A percentile compares a stretch with the other conserved stretches of the same genome.
Conservation (phyloP, 2,888 invertebrate genomes). For the Vannuccia rotundouncinata region DNA sequence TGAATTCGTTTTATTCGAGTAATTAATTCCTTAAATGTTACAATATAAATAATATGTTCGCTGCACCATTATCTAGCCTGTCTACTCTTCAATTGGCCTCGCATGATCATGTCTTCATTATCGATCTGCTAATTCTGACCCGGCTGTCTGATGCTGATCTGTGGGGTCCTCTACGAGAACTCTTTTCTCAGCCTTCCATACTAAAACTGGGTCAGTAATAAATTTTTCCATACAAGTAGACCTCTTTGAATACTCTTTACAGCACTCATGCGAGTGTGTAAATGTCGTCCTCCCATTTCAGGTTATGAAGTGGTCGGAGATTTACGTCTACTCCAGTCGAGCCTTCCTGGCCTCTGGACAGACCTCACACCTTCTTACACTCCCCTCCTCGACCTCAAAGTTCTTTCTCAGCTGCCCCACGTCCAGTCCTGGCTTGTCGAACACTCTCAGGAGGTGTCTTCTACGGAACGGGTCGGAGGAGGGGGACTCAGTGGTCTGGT, state of each 20-base stretch:
- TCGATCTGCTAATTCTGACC: conserved; percentile 68
- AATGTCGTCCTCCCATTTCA: background rate
- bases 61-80: no score
- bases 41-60: no score
- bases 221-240: no score
- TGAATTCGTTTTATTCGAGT: no score
- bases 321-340: background rate
- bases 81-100: conserved; percentile 77
- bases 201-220: background rate
- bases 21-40: no score
- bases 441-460: background rate
- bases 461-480: conserved; percentile 43
- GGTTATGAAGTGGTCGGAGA: background rate
- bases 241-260: no score
- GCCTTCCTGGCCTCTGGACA: background rate
- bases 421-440: background rate
- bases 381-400: conserved; percentile 28
- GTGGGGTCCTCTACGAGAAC: background rate
- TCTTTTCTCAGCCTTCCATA: conserved; percentile 34
- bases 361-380: background rate
- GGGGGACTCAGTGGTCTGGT: conserved; percentile 52
- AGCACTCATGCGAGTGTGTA: no score
- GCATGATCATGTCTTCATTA: conserved; percentile 65
- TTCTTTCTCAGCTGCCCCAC: background rate
- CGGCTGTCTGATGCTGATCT: conserved; percentile 48